Evolutionary conservation across 2,888 invertebrate species (phyloP).

Genomic region (Caenorhabditis auriculariae): DNA sequence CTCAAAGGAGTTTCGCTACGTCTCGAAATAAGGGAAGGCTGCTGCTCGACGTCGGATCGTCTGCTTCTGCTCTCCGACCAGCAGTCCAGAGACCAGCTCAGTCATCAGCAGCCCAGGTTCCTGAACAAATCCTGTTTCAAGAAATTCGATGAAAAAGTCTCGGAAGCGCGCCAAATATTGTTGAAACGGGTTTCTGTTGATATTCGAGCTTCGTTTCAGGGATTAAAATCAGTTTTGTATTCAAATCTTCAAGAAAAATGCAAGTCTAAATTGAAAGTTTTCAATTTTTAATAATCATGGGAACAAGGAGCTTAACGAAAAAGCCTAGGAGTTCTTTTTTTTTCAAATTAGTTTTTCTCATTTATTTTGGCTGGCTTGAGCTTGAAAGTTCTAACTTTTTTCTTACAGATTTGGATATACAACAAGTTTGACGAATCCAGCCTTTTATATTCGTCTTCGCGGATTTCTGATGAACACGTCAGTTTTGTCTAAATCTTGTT

Average conservation of each 20-base stretch:
- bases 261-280: too few species aligned
- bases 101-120: conserved; percentile 31
- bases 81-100: conserved; percentile 26
- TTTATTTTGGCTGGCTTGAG: background rate
- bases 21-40: conserved; percentile 73
- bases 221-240: too few species aligned
- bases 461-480: conserved; percentile 71
- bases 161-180: too few species aligned
- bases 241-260: too few species aligned
- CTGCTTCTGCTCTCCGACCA: conserved; percentile 60
- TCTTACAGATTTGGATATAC: conserved; percentile 54
- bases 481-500: too few species aligned
- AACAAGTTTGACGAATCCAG: conserved; percentile 72
- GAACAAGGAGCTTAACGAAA: too few species aligned
- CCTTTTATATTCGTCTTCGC: conserved; percentile 73
- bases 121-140: conserved; percentile 17
- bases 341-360: background rate
- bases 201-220: too few species aligned
- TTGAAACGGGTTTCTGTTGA: too few species aligned
- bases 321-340: background rate
- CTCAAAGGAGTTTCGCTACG: conserved; percentile 31
- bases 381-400: background rate
- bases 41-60: conserved; percentile 72
- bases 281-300: too few species aligned
- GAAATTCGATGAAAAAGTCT: background rate